Conservation (phyloP, 2,797 vertebrate species). For the Pangasius macronema region DNA sequence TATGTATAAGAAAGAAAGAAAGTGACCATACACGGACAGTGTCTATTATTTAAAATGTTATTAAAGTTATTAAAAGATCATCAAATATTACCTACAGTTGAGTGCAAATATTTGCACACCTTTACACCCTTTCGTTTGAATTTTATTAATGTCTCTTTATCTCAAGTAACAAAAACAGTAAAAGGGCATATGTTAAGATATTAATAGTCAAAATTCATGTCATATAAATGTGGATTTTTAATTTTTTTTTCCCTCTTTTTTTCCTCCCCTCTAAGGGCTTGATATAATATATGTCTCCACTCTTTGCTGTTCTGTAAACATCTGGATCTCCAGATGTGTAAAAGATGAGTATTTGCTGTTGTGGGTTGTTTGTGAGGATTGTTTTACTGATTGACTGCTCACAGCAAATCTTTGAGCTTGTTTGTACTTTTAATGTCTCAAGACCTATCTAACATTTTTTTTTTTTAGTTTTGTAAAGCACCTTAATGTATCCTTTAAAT, state of each 20-base stretch:
- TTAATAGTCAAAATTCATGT: not conserved
- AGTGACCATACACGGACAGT: too few species aligned
- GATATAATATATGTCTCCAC: not conserved
- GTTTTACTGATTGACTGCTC: not conserved
- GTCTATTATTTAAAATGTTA: not conserved
- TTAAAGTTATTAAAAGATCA: not conserved
- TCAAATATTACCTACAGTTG: not conserved
- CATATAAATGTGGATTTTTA: not conserved
- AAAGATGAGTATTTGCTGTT: not conserved
- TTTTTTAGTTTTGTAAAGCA: not conserved
- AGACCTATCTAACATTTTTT: not conserved
- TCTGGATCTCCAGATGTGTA: not conserved
- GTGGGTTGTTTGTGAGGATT: not conserved
- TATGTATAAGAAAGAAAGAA: not conserved
- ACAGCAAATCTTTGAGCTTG: not conserved
- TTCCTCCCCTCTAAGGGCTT: not conserved
- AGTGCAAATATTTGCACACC: not conserved
- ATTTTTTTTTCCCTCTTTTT: not conserved
- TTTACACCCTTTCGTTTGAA: too few species aligned
- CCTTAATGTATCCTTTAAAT: not conserved
- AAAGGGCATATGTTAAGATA: not conserved
- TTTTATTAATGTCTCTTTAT: not conserved
- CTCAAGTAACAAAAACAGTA: not conserved
- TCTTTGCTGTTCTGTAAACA: not conserved
- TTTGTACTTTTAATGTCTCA: not conserved